phyloP scores from a whole-genome alignment of 2,797 vertebrate species.

The Adrianichthys oophorus region DNA sequence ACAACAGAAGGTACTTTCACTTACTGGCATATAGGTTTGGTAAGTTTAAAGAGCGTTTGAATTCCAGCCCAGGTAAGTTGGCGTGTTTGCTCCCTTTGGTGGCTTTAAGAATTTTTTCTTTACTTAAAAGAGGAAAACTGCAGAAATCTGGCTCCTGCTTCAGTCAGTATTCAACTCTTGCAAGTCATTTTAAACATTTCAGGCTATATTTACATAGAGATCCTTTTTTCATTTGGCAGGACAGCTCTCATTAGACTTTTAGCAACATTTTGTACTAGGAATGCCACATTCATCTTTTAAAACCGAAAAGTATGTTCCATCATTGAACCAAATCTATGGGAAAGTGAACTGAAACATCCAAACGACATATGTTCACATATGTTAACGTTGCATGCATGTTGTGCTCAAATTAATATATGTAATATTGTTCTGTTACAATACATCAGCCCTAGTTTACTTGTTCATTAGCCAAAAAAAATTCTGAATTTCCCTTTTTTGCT shows the following conservation, averaged over 20 bases:
- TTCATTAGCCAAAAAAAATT: too few species aligned
- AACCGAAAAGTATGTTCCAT: too few species aligned
- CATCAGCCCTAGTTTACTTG: too few species aligned
- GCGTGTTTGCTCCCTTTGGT: not conserved
- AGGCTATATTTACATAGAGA: not conserved
- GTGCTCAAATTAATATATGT: too few species aligned
- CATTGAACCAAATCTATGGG: too few species aligned
- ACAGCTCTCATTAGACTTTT: not conserved
- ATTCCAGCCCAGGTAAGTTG: slow-evolving; percentile 4
- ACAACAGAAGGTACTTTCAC: slow-evolving; percentile 10
- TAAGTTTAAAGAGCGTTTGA: slow-evolving; percentile 13
- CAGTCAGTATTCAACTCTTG: not conserved
- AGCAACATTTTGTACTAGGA: not conserved
- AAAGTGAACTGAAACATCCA: too few species aligned
- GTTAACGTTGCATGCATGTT: too few species aligned
- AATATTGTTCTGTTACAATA: too few species aligned
- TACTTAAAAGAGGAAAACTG: not conserved
- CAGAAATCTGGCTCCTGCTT: not conserved
- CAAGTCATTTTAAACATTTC: not conserved
- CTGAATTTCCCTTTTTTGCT: too few species aligned
- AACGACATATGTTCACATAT: too few species aligned
- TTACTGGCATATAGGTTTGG: slow-evolving; percentile 4
- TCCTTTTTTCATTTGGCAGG: not conserved
- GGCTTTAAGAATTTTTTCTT: not conserved
- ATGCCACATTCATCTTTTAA: too few species aligned